Evolutionary conservation across 2,797 vertebrate genomes (phyloP).

Genomic region (Microctenopoma steveboyesi): DNA sequence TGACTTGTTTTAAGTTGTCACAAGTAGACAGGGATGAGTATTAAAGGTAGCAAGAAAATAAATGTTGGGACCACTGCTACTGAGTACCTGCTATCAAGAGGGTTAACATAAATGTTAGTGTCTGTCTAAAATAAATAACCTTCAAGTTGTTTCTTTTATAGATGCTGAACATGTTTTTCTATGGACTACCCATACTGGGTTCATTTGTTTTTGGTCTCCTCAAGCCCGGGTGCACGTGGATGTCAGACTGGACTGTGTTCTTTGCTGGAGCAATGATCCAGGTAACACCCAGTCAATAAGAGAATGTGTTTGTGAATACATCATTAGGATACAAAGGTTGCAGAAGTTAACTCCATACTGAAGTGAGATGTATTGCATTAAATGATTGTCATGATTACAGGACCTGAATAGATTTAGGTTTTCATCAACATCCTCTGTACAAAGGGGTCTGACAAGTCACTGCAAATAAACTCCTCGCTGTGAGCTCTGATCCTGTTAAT

Average conservation of each 20-base stretch:
- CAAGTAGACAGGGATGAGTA: too few species aligned
- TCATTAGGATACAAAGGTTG: background rate
- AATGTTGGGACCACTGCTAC: too few species aligned
- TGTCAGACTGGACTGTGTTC: constrained; percentile 89
- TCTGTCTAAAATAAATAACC: background rate
- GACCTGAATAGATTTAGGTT: constrained; percentile 28
- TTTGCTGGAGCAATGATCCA: constrained; percentile 89
- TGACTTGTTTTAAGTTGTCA: too few species aligned
- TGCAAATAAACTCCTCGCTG: constrained; percentile 34
- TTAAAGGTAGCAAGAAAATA: too few species aligned
- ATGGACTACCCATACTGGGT: constrained; percentile 86
- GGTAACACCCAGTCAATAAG: constrained; percentile 72
- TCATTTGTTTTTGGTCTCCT: constrained; percentile 86
- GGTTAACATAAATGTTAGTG: too few species aligned
- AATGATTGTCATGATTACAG: constrained; percentile 1
- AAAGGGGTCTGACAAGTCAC: constrained; percentile 21
- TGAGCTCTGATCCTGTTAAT: constrained; percentile 29
- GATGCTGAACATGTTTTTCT: constrained; percentile 92
- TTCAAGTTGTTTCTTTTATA: constrained; percentile 57
- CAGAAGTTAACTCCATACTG: background rate
- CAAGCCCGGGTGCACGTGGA: constrained; percentile 89
- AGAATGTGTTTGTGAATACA: constrained; percentile 29
- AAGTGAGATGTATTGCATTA: constrained; percentile 2
- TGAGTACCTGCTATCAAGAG: too few species aligned
- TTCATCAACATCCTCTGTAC: constrained; percentile 22